Evolutionary conservation across 2,888 invertebrate species (phyloP).

Genomic region (Blastobasis lacticolella): DNA sequence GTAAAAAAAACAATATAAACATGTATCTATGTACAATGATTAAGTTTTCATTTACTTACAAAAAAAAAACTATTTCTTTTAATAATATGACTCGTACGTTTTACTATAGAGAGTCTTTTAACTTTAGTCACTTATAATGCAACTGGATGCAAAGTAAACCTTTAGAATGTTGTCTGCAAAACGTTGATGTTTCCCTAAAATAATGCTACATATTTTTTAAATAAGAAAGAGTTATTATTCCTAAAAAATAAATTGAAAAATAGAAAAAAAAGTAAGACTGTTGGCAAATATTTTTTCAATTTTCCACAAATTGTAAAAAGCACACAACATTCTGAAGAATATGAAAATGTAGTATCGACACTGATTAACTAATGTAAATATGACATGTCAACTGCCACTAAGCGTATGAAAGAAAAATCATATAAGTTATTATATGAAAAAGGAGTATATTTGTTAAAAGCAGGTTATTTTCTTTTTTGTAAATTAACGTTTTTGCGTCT

Average conservation of each 20-base stretch:
- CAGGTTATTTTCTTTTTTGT: slow-evolving; percentile 36
- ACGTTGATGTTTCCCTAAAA: too few species aligned
- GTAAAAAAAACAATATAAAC: slow-evolving; percentile 18
- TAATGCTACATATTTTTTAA: too few species aligned
- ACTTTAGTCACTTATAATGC: too few species aligned
- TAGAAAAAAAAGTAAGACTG: too few species aligned
- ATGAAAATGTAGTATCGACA: slow-evolving; percentile 8
- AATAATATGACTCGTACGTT: not conserved
- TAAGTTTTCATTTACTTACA: slow-evolving; percentile 13
- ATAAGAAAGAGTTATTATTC: too few species aligned
- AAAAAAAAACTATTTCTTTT: slow-evolving; percentile 1
- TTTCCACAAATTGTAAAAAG: not conserved
- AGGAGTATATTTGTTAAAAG: slow-evolving; percentile 27
- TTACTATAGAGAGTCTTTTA: not conserved
- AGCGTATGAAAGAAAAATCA: slow-evolving; percentile 1
- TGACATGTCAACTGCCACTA: slow-evolving; percentile 28
- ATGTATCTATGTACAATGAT: slow-evolving; percentile 7
- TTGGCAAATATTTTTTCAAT: too few species aligned
- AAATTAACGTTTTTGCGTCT: slow-evolving; percentile 32
- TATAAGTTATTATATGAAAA: slow-evolving; percentile 7
- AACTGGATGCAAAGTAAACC: not conserved
- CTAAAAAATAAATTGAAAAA: too few species aligned
- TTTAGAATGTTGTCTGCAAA: not conserved
- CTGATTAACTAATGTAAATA: slow-evolving; percentile 19
- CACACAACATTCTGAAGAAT: slow-evolving; percentile 1